Evolutionary conservation across 2,797 vertebrate species (phyloP), one percentile per base, ranked within the genome.

Genomic region (Prunella strophiata): DNA sequence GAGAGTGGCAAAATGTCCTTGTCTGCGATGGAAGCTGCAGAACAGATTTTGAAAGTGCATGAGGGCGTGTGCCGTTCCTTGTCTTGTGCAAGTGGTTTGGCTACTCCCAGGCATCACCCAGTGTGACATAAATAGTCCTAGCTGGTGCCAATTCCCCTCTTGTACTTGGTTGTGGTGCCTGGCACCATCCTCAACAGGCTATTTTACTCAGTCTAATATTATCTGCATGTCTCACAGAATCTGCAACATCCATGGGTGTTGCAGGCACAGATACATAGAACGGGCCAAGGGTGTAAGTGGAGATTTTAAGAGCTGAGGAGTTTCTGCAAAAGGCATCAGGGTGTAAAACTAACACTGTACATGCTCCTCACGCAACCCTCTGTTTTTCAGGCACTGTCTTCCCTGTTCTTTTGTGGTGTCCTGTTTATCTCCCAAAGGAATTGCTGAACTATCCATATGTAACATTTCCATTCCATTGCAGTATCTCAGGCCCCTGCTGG

Each of bases 261-360:
- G 45, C 73, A 85, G 76, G 52, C 55, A 29, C n/a, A 61, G 68
- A 51, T 6, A 67, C 34, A n/a, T 55, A 19, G 58, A 55, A 8
- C 0, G 1, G 73, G 76, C 70, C 85, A 75, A 68, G 79, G 66
- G 76, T 47, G 62, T 47, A 57, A 63, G 38, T 13, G 67, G 67
- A 72, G 68, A 50, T 51, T 61, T 84, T 70, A 63, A 71, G 83
- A 94, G 82, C 48, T 51, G 72, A 81, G 43, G 62, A 85, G 77
- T 62, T 94, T 43, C 83, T 95, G 91, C 61, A 80, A 70, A 93
- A 88, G 77, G 61, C 74, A 63, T 67, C 83, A 10, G 50, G 52
- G 40, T 45, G 10, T 75, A 70, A 82, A 89, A 58, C 42, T 47
- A 63, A 86, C 45, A 26, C 77, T 38, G 67, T 29, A 65, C 42